Evolutionary conservation across 1,140 invertebrate genomes (phyloP), one percentile per base, ranked within the genome.

Genomic region (Micrasema minimum): DNA sequence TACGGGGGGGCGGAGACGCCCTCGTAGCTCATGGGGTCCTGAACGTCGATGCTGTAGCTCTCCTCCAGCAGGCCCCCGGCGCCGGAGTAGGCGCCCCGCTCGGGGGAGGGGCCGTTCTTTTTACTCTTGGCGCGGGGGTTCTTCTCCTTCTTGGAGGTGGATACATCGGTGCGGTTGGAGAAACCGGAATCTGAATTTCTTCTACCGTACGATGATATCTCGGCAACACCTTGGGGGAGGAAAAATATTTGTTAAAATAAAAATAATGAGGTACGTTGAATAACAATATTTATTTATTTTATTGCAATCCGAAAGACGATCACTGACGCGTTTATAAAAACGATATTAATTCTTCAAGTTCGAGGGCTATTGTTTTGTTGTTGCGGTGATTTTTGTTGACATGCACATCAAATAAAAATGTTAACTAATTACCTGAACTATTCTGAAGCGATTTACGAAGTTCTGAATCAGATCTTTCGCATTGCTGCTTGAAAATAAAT

Each of bases 401-500:
- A 59, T 41, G 9, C 41, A 64, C 11, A 14, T 18, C 37, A 66
- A 66, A 66, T 66, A 66, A 66, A 66, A 51, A 66, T 66, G 51
- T 51, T 51, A 51, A 37, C 31, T 35, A 66, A 41, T 69, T 43
- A 74, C 72, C 64, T 46, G 72, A 51, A 16, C 4, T 69, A 45
- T 51, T 70, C 37, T 81, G 81, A 4, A 84, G 77, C 77, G 82
- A 83, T 70, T 84, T 85, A 7, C 83, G 74, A 6, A 85, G 69
- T 62, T 85, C 83, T 61, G 81, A 77, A 72, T 85, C 83, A 2
- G 83, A 79, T 57, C 83, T 72, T 71, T 85, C 83, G 72, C 83
- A 85, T 70, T 85, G 83, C 55, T 83, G 82, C 74, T 85, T 85
- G 69, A 85, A 85, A 64, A 85, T 83, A 61, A 81, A 82, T 1